Evolutionary conservation across 2,113 vertebrate species (phyloP), one percentile per base, ranked within the genome.

Genomic region (Uria lomvia): DNA sequence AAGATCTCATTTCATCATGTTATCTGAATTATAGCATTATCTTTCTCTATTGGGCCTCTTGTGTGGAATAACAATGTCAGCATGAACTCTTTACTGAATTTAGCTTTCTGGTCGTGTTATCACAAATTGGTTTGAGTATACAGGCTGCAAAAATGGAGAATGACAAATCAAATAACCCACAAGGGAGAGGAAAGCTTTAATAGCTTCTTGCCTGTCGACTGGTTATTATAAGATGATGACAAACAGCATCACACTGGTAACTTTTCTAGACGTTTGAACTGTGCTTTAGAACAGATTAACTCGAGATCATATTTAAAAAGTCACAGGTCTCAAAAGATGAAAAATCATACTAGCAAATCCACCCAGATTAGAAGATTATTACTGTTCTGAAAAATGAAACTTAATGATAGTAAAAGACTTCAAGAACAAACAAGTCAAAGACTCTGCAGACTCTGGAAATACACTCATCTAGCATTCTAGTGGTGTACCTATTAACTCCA

Each of bases 151-250:
- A 94, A 89, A 80, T 70, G 82, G 74, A 38, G 91, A 96, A 95
- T 95, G 95, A 94, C 91, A 97, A 96, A 97, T 95, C 85, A 97
- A 95, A 95, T 92, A 93, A 96, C 49, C 92, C 87, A 92, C 47
- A 84, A 92, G 79, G 73, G 85, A 91, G 82, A 77, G 58, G 88
- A 94, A 94, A 67, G 68, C 91, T 95, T 96, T 86, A 97, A 97
- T 94, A 90, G 52, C 92, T 95, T 97, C 65, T 93, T 95, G 93
- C 79, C 52, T 93, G 87, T 94, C 26, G 7, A 59, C 62, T 50
- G 62, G 63, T 88, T 78, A 86, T 97, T 95, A 79, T 49, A 93
- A 89, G 58, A 95, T 75, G 91, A 97, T 96, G 93, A 96, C 80
- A 95, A 96, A 97, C 63, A 90, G 72, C 79, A 82, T 79, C 86